These are phyloP conservation scores for Helostoma temminkii DNA, from an alignment of 2,797 vertebrate species.

Conservation along the genomic window DNA sequence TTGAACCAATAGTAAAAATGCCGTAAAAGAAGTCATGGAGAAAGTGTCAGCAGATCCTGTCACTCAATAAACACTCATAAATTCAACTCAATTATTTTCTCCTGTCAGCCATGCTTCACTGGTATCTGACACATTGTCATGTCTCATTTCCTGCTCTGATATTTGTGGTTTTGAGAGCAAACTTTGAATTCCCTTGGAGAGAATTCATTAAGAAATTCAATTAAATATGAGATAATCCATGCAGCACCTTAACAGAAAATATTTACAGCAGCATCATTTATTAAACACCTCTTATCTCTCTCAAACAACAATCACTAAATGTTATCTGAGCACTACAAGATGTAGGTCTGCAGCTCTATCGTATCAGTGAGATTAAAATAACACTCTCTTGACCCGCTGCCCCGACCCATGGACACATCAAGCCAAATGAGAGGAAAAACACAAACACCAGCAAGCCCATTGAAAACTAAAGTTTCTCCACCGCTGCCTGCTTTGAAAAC, in stretches of 20 bases:
- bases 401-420: constrained; percentile 9
- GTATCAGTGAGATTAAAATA: constrained; percentile 58
- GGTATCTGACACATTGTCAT: not conserved
- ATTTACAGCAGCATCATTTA: constrained; percentile 53
- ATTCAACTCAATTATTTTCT: constrained; percentile 14
- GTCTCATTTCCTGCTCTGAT: constrained; percentile 6
- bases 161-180: not conserved
- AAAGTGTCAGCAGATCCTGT: constrained; percentile 24
- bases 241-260: not conserved
- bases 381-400: constrained; percentile 62
- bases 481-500: constrained; percentile 2
- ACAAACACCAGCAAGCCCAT: constrained; percentile 24
- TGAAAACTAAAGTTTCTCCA: constrained; percentile 19
- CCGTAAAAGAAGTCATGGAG: constrained; percentile 15
- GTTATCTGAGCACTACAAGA: constrained; percentile 64
- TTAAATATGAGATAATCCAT: constrained; percentile 31
- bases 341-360: constrained; percentile 36
- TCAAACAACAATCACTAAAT: constrained; percentile 55
- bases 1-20: constrained; percentile 55
- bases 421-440: constrained; percentile 23
- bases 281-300: constrained; percentile 62
- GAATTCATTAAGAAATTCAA: constrained; percentile 25
- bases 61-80: constrained; percentile 27
- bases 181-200: not conserved
- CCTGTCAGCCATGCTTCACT: not conserved